Evolutionary conservation across 2,113 vertebrate species (phyloP), one percentile per base, ranked within the genome.

Genomic region (Dromaius novaehollandiae): DNA sequence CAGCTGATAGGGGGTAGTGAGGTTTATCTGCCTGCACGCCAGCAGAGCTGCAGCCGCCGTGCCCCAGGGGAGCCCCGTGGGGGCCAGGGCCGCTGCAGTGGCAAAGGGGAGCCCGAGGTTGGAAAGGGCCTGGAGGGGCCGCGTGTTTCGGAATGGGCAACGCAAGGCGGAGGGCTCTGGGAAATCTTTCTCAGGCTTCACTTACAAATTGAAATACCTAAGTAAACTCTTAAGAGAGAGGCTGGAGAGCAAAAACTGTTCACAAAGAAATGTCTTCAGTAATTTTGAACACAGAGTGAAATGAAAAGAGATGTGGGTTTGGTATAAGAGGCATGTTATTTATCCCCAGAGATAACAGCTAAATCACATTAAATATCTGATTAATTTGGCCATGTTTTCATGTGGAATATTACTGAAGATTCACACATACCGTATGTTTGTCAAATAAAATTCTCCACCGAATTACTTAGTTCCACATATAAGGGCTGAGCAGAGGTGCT

Each of bases 61-160:
- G 46, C 28, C 11, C 25, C 26, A 8, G 6, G 7, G 16, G 56
- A 32, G 46, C 46, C 46, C 46, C 18, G 46, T 18, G 46, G 46
- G 46, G 46, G 10, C 25, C n/a, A 13, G 36, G 19, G 24, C 2
- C 5, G 64, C 80, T 75, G 53, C 44, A 70, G 68, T 2, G 1
- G 63, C 4, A 36, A 81, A 82, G 11, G 4, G 44, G 28, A 56
- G 15, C 0, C 0, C 0, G 1, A 46, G 32, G 5, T 78, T 46
- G 73, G 64, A 74, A 90, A 65, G 17, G 12, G 40, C 10, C 3
- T 15, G 55, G 40, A 78, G 55, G 34, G 18, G 44, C 40, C 2
- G 2, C 51, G 28, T 1, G 0, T 53, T 88, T 83, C 1, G 2
- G 55, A 86, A 14, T 9, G 79, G 5, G 13, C 38, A 86, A 61